Evolutionary conservation across 2,888 invertebrate species (phyloP).

Genomic region (Acanthosepion esculentum): DNA sequence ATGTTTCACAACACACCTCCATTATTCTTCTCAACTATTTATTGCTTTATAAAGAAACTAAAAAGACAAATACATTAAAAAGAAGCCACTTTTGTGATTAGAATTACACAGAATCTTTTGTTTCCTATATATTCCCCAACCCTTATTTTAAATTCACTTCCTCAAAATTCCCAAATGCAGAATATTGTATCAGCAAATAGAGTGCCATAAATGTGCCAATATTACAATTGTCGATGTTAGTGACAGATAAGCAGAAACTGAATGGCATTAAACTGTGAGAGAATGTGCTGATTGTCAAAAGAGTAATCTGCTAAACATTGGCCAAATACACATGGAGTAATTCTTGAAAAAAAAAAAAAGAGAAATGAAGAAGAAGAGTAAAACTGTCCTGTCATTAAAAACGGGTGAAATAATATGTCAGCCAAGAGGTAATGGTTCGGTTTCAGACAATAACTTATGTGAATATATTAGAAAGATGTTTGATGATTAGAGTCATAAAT

Average conservation of each 20-base stretch:
- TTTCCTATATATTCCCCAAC: not conserved
- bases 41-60: too few species aligned
- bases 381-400: not conserved
- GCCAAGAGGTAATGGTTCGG: not conserved
- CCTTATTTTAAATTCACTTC: not conserved
- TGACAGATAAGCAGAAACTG: not conserved
- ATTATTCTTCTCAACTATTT: too few species aligned
- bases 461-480: not conserved
- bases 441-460: conserved; percentile 21
- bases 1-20: too few species aligned
- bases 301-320: not conserved
- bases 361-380: not conserved
- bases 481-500: not conserved
- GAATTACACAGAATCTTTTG: not conserved
- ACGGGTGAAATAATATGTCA: not conserved
- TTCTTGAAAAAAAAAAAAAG: not conserved
- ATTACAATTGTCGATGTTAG: not conserved
- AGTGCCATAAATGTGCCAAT: not conserved
- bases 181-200: conserved; percentile 11
- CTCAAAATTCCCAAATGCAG: not conserved
- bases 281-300: conserved; percentile 16
- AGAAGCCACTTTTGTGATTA: conserved; percentile 1
- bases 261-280: not conserved
- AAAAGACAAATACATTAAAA: not conserved
- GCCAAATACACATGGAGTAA: not conserved